phyloP scores from a whole-genome alignment of 2,113 vertebrate genomes.

The Muscicapa adusta region DNA sequence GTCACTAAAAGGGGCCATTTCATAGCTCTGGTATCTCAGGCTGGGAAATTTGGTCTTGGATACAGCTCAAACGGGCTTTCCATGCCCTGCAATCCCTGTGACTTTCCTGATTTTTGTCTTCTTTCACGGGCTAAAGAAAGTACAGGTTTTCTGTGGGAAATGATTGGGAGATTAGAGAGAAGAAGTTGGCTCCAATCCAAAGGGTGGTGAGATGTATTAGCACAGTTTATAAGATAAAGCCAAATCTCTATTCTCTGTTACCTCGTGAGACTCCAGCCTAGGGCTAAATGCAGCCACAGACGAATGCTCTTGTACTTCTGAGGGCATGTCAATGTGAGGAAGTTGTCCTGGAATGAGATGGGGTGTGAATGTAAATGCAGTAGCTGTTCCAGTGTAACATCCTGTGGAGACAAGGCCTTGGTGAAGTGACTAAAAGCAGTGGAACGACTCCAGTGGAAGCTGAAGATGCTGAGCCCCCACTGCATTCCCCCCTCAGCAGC shows the following conservation, averaged over 20 bases:
- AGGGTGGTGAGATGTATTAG: slow-evolving; percentile 40
- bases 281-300: slow-evolving; percentile 54
- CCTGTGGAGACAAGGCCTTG: slow-evolving; percentile 8
- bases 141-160: background rate
- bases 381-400: slow-evolving; percentile 24
- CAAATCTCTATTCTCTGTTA: slow-evolving; percentile 44
- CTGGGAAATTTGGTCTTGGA: background rate
- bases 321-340: slow-evolving; percentile 25
- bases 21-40: background rate
- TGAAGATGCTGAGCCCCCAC: background rate
- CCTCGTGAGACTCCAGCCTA: slow-evolving; percentile 53
- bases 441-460: background rate
- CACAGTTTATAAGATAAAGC: slow-evolving; percentile 51
- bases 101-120: background rate
- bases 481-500: background rate
- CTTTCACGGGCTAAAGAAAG: background rate
- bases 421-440: slow-evolving; percentile 21
- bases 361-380: slow-evolving; percentile 43
- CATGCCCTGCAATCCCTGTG: background rate
- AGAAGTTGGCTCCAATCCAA: slow-evolving; percentile 24
- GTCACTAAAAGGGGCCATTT: background rate
- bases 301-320: slow-evolving; percentile 18
- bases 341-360: slow-evolving; percentile 48
- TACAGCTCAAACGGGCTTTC: background rate
- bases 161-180: slow-evolving; percentile 22